These are phyloP conservation scores for Pitta sordida DNA, from an alignment of 2,113 vertebrate genomes.

Conservation along the genomic window DNA sequence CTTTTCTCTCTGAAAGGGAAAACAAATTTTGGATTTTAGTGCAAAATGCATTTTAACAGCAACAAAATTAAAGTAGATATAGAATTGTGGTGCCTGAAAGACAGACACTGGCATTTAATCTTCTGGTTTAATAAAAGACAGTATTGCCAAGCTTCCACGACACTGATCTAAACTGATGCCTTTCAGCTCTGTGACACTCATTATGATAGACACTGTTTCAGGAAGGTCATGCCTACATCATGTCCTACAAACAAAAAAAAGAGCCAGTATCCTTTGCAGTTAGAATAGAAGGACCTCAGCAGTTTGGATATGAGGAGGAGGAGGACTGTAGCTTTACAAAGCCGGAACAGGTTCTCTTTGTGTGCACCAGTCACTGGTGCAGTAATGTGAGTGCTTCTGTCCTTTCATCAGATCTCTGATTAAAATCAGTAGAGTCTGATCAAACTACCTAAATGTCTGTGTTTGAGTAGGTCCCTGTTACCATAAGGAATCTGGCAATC, in stretches of 20 bases:
- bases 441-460: background rate
- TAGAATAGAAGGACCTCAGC: background rate
- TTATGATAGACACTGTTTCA: background rate
- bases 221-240: background rate
- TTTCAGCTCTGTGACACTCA: background rate
- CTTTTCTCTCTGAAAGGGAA: background rate
- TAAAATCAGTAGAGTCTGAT: background rate
- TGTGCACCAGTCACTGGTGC: background rate
- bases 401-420: background rate
- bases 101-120: background rate
- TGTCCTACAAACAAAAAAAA: background rate
- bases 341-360: accelerated
- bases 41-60: background rate
- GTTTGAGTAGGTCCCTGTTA: background rate
- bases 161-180: background rate
- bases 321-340: background rate
- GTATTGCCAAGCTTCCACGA: background rate
- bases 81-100: background rate
- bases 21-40: background rate
- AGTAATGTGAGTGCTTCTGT: background rate
- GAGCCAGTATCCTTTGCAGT: background rate
- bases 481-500: accelerated
- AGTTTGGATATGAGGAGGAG: accelerated
- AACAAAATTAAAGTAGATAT: background rate
- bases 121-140: background rate